Base-by-base conservation (phyloP, 2,888 invertebrate genomes). In the Hofmannophila pseudospretella region DNA sequence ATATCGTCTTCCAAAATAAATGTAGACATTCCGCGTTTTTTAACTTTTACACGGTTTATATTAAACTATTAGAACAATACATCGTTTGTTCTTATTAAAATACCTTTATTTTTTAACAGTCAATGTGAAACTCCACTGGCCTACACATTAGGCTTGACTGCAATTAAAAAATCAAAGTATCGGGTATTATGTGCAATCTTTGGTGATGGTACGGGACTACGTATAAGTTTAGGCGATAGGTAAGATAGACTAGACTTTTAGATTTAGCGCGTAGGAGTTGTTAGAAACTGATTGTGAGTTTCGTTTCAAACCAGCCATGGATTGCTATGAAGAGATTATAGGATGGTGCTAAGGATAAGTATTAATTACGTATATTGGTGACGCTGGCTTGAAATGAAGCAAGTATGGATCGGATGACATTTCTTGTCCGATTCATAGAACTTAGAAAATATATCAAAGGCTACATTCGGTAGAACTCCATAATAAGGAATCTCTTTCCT, bases 141-240 rank as follows among this genome's bases (percentile, higher is more conserved):
- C 80, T 68, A 63, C 39, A 39, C 42, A 42, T 47, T 52, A 70
- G 84, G 86, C 76, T 69, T 76, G 86, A 86, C 88, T 85, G 82
- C 80, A 78, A 74, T 75, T 77, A 78, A 80, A 82, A 85, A 87
- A 88, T 85, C 88, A 88, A 89, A 89, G 88, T 89, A 90, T 93
- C 92, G 93, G 93, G 93, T 92, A 92, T 90, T 89, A 92, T 92
- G 93, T 93, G 93, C 93, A 93, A 93, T 93, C 91, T 84, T 89
- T 91, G 91, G 91, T 91, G 90, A 89, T 89, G 91, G 89, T 88
- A 82, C 82, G 84, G 86, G 88, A 76, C 69, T 80, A 81, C 51
- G 52, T 46, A 29, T 84, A 84, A 80, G 79, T 55, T 51, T 72
- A 71, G 56, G 28, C 45, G 23, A 45, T 75, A 77, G 65, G 59